Percentiles rank a stretch among this genome's conserved stretches.
phyloP scores from a whole-genome alignment of 2,797 vertebrate species.

The Micropoecilia bifurca region DNA sequence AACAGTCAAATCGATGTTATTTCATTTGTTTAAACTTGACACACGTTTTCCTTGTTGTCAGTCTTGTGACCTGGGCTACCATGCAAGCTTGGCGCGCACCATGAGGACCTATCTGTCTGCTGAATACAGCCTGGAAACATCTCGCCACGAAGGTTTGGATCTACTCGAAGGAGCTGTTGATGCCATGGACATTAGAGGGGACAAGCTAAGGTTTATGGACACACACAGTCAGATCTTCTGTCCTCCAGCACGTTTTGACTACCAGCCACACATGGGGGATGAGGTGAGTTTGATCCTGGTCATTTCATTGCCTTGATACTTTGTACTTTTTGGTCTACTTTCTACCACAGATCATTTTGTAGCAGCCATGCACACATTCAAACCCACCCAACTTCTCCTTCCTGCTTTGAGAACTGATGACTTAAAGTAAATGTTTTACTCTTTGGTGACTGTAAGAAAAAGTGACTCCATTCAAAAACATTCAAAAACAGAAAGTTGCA shows the following conservation, averaged over 20 bases:
- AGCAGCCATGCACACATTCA: neutral
- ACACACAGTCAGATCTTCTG: slow-evolving; percentile 96
- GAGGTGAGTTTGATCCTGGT: slow-evolving; percentile 83
- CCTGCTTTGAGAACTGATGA: neutral
- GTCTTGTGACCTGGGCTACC: slow-evolving; percentile 97
- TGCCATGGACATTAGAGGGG: slow-evolving; percentile 92
- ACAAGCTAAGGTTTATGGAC: slow-evolving; percentile 98
- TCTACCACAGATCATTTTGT: neutral
- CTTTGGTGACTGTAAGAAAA: neutral
- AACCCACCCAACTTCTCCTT: neutral
- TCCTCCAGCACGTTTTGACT: slow-evolving; percentile 95
- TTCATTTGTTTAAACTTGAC: neutral
- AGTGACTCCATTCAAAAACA: neutral
- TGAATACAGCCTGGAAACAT: slow-evolving; percentile 97
- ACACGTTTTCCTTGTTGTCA: slow-evolving; percentile 19
- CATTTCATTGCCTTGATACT: neutral
- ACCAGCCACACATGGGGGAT: slow-evolving; percentile 98
- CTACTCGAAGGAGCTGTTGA: slow-evolving; percentile 93
- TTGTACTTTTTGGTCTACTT: neutral
- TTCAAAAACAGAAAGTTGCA: neutral
- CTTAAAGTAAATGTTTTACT: neutral
- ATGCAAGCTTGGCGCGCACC: slow-evolving; percentile 93
- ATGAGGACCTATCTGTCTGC: slow-evolving; percentile 97
- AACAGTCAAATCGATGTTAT: neutral
- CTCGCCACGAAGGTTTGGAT: slow-evolving; percentile 95